A percentile compares a stretch with the other conserved stretches of the same genome.
Conservation (phyloP, 2,113 vertebrate species). For the Sapayoa aenigma region DNA sequence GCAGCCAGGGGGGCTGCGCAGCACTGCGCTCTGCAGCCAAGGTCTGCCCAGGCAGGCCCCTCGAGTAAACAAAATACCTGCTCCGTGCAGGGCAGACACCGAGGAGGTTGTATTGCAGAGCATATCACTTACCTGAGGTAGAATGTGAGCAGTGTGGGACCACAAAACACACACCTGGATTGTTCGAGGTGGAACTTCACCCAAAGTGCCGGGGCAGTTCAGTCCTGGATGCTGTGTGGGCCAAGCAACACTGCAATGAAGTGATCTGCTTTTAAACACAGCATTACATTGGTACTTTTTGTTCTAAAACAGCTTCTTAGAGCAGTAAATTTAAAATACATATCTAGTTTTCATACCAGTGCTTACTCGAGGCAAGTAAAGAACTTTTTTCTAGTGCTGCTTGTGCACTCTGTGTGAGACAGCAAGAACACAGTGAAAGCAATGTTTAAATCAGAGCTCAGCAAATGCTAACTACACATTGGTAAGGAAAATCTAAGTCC, state of each 20-base stretch:
- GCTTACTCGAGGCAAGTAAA: neutral
- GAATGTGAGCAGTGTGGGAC: neutral
- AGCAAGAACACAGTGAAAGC: neutral
- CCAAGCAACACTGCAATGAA: neutral
- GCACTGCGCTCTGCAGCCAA: neutral
- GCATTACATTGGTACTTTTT: neutral
- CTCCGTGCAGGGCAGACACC: neutral
- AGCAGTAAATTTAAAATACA: neutral
- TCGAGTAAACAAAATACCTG: neutral
- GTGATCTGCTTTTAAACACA: neutral
- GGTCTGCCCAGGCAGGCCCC: neutral
- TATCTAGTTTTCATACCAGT: neutral
- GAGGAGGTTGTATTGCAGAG: neutral
- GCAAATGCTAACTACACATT: neutral
- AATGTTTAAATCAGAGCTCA: neutral
- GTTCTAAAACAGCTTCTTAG: neutral
- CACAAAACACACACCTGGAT: neutral
- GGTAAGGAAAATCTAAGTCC: neutral
- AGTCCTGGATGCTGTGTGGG: neutral
- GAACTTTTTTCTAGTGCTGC: neutral
- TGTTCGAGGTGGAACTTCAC: neutral
- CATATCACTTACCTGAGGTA: constrained; percentile 26
- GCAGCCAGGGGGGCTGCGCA: neutral
- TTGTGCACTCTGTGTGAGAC: neutral
- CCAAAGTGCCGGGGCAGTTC: neutral